Conservation (phyloP, 2,113 vertebrate genomes). For the Anhinga rufa region DNA sequence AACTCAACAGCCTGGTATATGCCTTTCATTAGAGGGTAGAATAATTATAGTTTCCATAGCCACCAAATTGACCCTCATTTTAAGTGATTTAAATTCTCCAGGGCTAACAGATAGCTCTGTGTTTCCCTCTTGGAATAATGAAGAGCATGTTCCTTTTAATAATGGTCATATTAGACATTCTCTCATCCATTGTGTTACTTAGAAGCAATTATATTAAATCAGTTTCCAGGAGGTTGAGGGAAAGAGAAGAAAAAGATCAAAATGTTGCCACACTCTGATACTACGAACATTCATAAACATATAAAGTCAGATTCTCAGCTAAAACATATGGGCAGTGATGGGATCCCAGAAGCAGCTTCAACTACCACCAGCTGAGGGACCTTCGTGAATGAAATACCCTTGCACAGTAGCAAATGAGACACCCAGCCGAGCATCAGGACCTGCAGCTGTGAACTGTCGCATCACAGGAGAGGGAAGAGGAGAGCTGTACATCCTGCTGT, state of each 20-base stretch:
- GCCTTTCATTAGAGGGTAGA: background rate
- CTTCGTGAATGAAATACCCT: background rate
- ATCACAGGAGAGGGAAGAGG: background rate
- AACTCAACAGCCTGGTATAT: background rate
- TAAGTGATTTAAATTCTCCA: constrained; percentile 10
- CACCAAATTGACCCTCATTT: constrained; percentile 25
- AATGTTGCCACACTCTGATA: background rate
- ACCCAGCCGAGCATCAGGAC: background rate
- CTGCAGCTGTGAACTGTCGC: background rate
- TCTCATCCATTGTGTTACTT: background rate
- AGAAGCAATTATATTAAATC: background rate
- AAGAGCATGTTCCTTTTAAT: background rate
- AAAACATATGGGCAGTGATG: background rate
- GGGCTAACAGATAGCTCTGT: background rate
- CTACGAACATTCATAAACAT: background rate
- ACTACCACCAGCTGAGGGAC: background rate
- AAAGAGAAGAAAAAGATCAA: background rate
- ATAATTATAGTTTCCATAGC: constrained; percentile 28
- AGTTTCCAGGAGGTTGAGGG: background rate
- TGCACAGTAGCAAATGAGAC: background rate
- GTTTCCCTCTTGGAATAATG: background rate
- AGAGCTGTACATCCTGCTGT: background rate
- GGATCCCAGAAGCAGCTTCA: background rate
- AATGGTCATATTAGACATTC: background rate
- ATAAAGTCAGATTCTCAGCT: background rate